These are phyloP conservation scores for Myopa tessellatipennis DNA, from an alignment of 2,888 invertebrate genomes.

Conservation along the genomic window DNA sequence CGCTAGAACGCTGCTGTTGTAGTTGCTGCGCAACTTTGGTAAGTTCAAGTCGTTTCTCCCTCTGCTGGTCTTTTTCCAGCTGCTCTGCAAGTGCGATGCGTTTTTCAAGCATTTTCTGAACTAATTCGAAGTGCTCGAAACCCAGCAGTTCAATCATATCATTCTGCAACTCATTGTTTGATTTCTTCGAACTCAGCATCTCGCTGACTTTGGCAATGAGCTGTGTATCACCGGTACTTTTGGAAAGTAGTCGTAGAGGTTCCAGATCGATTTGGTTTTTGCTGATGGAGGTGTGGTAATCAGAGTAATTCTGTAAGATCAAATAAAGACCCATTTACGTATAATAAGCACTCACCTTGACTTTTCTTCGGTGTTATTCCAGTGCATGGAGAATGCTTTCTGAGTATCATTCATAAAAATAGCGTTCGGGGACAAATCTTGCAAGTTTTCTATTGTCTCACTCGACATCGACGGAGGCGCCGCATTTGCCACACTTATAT, in stretches of 20 bases:
- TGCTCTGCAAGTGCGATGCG: slow-evolving; percentile 70
- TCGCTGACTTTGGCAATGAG: slow-evolving; percentile 61
- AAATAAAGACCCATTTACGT: neutral
- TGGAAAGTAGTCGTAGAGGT: slow-evolving; percentile 55
- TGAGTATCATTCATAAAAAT: slow-evolving; percentile 50
- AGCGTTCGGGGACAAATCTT: slow-evolving; percentile 56
- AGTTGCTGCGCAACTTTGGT: slow-evolving; percentile 51
- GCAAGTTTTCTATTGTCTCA: slow-evolving; percentile 47
- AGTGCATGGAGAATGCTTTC: slow-evolving; percentile 58
- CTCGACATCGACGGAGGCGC: slow-evolving; percentile 39
- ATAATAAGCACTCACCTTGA: neutral
- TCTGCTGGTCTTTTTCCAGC: slow-evolving; percentile 59
- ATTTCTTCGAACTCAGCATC: slow-evolving; percentile 73
- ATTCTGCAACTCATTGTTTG: slow-evolving; percentile 79
- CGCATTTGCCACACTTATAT: slow-evolving; percentile 50
- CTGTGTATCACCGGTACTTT: slow-evolving; percentile 55
- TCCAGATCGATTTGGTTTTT: slow-evolving; percentile 54
- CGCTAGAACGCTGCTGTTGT: slow-evolving; percentile 42
- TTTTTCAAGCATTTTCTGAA: slow-evolving; percentile 75
- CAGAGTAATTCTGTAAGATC: neutral
- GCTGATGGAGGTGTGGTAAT: slow-evolving; percentile 9
- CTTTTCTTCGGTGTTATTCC: slow-evolving; percentile 39
- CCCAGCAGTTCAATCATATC: slow-evolving; percentile 89
- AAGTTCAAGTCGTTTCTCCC: slow-evolving; percentile 57
- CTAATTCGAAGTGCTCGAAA: slow-evolving; percentile 84